Evolutionary conservation across 1,140 invertebrate genomes (phyloP).

Genomic region (Camponotus floridanus): DNA sequence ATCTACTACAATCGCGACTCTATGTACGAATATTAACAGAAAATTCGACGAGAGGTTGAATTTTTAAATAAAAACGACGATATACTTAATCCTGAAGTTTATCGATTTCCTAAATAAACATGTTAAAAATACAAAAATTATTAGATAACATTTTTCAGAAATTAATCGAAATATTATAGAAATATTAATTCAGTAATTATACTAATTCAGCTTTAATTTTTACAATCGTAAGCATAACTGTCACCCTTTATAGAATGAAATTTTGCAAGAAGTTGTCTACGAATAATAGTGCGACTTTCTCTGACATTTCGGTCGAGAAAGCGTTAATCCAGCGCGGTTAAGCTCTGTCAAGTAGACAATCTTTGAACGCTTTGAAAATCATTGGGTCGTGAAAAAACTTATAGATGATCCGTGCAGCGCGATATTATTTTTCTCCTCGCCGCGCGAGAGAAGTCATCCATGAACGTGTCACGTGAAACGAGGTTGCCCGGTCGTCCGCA

Average conservation of each 20-base stretch:
- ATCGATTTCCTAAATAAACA: conserved; percentile 11
- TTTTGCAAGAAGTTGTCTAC: conserved; percentile 31
- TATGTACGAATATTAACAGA: conserved; percentile 65
- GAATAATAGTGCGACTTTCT: not conserved
- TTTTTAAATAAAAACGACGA: conserved; percentile 73
- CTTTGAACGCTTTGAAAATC: conserved; percentile 45
- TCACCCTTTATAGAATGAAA: not conserved
- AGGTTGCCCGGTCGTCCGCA: conserved; percentile 75
- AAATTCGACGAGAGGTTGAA: conserved; percentile 66
- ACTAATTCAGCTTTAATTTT: not conserved
- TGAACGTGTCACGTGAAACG: conserved; percentile 15
- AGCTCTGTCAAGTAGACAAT: not conserved
- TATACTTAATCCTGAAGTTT: conserved; percentile 9
- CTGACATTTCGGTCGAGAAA: conserved; percentile 19
- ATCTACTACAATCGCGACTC: conserved; percentile 65
- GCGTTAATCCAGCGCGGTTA: conserved; percentile 28
- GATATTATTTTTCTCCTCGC: not conserved
- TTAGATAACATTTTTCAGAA: not conserved
- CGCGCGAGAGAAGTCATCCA: conserved; percentile 29
- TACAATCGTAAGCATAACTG: not conserved
- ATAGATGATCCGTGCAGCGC: conserved; percentile 22
- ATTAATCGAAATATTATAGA: not conserved
- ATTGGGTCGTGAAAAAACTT: conserved; percentile 1
- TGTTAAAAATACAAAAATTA: not conserved
- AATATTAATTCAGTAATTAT: not conserved